Evolutionary conservation across 92 coral and sea anemone species (phyloP).

Genomic region (Palythoa heliodiscus): DNA sequence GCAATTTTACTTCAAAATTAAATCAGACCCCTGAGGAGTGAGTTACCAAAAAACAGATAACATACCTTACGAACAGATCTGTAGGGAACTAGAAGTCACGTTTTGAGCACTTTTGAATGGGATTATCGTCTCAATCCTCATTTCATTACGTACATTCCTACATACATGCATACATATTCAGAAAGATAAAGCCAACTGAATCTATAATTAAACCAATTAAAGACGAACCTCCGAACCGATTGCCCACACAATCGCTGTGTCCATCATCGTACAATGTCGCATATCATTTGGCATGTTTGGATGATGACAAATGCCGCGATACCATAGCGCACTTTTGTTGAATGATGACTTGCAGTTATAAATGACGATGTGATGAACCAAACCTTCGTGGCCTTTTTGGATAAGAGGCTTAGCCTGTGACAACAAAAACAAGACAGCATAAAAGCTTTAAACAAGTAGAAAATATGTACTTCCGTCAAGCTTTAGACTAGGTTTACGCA

Average conservation of each 20-base stretch:
- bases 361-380: conserved; percentile 64
- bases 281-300: conserved; percentile 59
- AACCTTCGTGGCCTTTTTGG: conserved; percentile 63
- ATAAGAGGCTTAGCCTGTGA: conserved; percentile 55
- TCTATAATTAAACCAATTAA: not conserved
- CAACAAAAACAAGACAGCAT: not conserved
- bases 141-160: too few relatives aligned
- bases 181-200: too few relatives aligned
- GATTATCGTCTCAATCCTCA: too few relatives aligned
- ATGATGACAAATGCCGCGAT: conserved; percentile 30
- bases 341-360: conserved; percentile 54
- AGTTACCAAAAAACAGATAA: too few relatives aligned
- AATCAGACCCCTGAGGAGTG: too few relatives aligned
- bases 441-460: not conserved
- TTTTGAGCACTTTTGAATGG: too few relatives aligned
- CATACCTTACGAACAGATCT: too few relatives aligned
- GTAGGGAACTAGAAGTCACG: too few relatives aligned
- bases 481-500: too few relatives aligned
- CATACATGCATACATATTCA: too few relatives aligned
- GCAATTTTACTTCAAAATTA: too few relatives aligned
- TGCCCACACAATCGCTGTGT: conserved; percentile 60
- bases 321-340: conserved; percentile 45
- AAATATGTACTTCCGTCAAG: too few relatives aligned
- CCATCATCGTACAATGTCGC: conserved; percentile 15
- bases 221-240: conserved; percentile 62